Conservation (phyloP, 2,797 vertebrate species). For the Peromyscus eremicus region DNA sequence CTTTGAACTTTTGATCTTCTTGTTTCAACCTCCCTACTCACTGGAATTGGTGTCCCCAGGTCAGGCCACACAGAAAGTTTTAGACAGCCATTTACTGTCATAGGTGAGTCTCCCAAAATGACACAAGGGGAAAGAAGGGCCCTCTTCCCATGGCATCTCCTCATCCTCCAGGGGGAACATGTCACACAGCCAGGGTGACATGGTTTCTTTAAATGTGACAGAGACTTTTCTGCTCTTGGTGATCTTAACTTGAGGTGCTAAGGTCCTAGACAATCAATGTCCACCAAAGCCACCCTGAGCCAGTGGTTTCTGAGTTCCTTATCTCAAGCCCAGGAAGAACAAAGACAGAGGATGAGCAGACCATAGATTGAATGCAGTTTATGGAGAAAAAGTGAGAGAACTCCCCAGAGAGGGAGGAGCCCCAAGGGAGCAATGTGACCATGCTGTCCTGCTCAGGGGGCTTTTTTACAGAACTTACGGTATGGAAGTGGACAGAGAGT, state of each 20-base stretch:
- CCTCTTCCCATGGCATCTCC: fast-evolving
- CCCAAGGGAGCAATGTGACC: neutral
- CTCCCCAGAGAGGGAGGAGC: neutral
- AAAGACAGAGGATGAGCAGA: neutral
- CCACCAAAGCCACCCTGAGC: neutral
- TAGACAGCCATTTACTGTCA: neutral
- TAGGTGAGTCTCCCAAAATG: fast-evolving
- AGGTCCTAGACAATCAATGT: neutral
- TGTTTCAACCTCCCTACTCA: neutral
- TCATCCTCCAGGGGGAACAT: fast-evolving
- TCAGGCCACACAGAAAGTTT: neutral
- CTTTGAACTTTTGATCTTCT: neutral
- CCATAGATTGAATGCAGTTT: neutral
- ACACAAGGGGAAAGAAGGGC: fast-evolving
- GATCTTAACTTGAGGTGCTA: neutral
- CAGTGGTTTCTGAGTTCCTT: neutral
- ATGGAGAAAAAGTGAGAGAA: neutral
- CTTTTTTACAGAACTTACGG: neutral
- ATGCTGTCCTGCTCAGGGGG: too few relatives aligned
- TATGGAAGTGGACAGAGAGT: neutral
- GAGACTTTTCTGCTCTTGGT: neutral
- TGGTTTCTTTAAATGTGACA: neutral
- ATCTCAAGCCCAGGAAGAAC: neutral
- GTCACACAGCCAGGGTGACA: too few relatives aligned
- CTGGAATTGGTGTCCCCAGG: neutral